Conservation (phyloP, 1,140 invertebrate genomes). For the Ericerus pela region DNA sequence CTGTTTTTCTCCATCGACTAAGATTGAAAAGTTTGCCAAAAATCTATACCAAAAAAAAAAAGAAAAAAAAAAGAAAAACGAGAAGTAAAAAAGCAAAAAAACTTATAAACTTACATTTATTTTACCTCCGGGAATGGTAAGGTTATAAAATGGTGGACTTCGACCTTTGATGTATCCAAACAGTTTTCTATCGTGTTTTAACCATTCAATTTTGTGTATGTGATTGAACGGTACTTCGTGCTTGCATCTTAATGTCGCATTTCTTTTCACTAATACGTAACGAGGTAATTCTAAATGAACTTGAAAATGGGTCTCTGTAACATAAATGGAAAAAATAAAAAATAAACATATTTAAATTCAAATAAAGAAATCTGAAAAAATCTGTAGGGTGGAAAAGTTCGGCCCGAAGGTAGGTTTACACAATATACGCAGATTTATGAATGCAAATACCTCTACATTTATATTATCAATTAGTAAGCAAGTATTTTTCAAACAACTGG, state of each 20-base stretch:
- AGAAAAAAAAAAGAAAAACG: too few relatives aligned
- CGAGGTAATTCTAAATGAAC: constrained; percentile 27
- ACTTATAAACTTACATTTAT: constrained; percentile 50
- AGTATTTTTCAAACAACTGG: too few relatives aligned
- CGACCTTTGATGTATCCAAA: constrained; percentile 61
- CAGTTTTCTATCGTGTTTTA: constrained; percentile 55
- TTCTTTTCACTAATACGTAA: constrained; percentile 32
- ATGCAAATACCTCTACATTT: too few relatives aligned
- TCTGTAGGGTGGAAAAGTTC: too few relatives aligned
- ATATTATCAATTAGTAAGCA: too few relatives aligned
- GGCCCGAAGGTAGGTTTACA: too few relatives aligned
- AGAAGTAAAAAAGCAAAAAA: constrained; percentile 21
- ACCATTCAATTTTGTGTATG: constrained; percentile 47
- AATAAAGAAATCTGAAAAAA: too few relatives aligned
- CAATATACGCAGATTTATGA: too few relatives aligned
- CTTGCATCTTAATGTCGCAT: constrained; percentile 33
- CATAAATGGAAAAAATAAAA: background rate
- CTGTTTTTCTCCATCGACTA: constrained; percentile 4
- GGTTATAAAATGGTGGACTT: constrained; percentile 47
- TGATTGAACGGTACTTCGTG: constrained; percentile 32
- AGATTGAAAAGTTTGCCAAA: constrained; percentile 7
- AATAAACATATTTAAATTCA: too few relatives aligned
- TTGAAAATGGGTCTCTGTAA: constrained; percentile 2
- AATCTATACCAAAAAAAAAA: too few relatives aligned
- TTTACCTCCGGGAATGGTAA: constrained; percentile 44